Evolutionary conservation across 2,888 invertebrate genomes (phyloP), one percentile per base, ranked within the genome.

Genomic region (Blera fallax): DNA sequence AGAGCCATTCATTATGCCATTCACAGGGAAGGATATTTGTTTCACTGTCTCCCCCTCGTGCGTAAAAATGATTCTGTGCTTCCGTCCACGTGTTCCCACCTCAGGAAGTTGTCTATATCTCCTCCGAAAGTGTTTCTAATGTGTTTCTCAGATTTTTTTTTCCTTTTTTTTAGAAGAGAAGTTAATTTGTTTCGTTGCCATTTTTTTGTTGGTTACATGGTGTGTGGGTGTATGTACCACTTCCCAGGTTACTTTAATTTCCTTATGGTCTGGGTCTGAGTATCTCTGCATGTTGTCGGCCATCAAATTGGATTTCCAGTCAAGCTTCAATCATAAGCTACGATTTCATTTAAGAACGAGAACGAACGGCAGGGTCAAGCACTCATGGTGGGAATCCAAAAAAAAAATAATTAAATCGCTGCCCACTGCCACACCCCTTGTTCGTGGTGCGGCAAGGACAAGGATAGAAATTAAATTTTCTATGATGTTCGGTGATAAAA

Each of bases 1-100:
- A 84, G 70, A 76, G 70, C 80, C 84, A 84, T 84, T 84, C 80
- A 79, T 84, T 84, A 84, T 74, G 80, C 64, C 80, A 70, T 84
- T 84, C 80, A 65, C 80, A 84, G 74, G 29, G 34, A 76, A 70
- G 70, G 65, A 84, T 80, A 70, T 80, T 76, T 70, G 64, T 74
- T 74, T 79, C 67, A 37, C 62, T 81, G 37, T 21, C n/a, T 10
- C 27, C 37, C 14, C 4, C 37, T 65, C 50, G 72, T 72, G 82
- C 78, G 82, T 67, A 50, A 64, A 64, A 62, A 81, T 81, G 34
- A 54, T 54, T 48, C 45, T 34, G 16, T 45, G 10, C 29, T 21
- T 4, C 5, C 29, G 14, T 56, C 48, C 34, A 48, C 32, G 32
- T 34, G 32, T 48, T 72, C 24, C 24, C n/a, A 48, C 32, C 48